Base-by-base conservation (phyloP, 64 coral and sea anemone species). In the Hydrozoanthus tunicans region DNA sequence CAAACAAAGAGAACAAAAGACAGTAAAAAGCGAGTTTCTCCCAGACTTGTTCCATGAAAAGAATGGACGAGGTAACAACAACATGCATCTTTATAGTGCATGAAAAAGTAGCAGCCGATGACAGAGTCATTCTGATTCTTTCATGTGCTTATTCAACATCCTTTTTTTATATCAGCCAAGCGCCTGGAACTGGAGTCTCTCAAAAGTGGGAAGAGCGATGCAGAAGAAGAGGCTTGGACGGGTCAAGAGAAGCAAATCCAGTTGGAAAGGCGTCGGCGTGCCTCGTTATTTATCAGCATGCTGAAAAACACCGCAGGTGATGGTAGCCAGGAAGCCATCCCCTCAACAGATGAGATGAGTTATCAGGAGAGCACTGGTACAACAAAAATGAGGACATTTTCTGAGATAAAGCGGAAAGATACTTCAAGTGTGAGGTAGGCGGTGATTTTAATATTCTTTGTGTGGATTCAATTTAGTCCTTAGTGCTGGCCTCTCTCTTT, bases 261-360 rank as follows among this genome's bases (percentile, higher is more conserved):
- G 56, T 52, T 96, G 43, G 97, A 99, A 55, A 91, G 97, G 69
- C 83, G 94, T 69, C 84, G 97, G 27, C 93, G 92, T 59, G 97
- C 97, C 6, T 95, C 94, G 23, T 86, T 99, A 20, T 99, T 99
- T 75, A 99, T 99, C 24, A 99, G 94, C 55, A 99, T 99, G 97
- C 68, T 99, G 17, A 99, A 99, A 94, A 99, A 99, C 77, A 91
- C 97, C 10, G 26, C 84, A 59, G 84, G 84, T 32, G 74, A 88
- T 88, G 84, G 84, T 25, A 54, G 51, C 69, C 84, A 88, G 7
- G 84, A 88, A 59, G 4, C 68, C 4, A 9, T 17, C 6, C 9
- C 56, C 12, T 56, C 69, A 15, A 69, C 20, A 5, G 70, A 88
- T 6, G 26, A 25, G 5, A 88, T 60, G 59, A 59, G 25, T 4